Evolutionary conservation across 2,888 invertebrate species (phyloP).

Genomic region (Caenorhabditis sp.): DNA sequence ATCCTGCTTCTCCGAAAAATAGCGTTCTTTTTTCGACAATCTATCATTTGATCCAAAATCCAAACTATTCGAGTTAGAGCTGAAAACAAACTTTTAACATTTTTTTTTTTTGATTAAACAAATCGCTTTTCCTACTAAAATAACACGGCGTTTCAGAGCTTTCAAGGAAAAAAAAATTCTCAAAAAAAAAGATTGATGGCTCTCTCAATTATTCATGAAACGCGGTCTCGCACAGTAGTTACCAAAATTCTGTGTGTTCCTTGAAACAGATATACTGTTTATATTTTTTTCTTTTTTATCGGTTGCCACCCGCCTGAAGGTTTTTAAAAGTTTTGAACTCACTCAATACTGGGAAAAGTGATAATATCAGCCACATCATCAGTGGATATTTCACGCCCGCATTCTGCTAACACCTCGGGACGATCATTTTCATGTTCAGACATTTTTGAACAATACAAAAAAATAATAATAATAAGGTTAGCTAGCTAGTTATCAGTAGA

Average conservation of each 20-base stretch:
- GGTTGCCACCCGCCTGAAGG: too few relatives aligned
- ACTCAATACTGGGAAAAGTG: background rate
- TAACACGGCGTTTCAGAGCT: too few relatives aligned
- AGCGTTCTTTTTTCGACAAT: conserved; percentile 35
- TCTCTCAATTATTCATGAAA: too few relatives aligned
- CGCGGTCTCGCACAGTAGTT: too few relatives aligned
- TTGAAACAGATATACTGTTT: too few relatives aligned
- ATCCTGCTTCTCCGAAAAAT: conserved; percentile 37
- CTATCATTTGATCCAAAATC: background rate
- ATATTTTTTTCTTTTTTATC: too few relatives aligned
- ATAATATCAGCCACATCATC: background rate
- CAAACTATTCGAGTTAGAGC: background rate
- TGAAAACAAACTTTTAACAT: background rate
- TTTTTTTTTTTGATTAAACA: too few relatives aligned
- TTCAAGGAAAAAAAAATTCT: too few relatives aligned
- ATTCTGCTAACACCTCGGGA: background rate
- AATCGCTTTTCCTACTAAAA: too few relatives aligned
- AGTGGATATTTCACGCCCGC: background rate
- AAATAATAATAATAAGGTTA: background rate
- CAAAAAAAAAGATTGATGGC: too few relatives aligned
- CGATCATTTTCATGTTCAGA: background rate
- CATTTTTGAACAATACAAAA: background rate
- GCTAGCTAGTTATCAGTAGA: background rate
- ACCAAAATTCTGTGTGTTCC: too few relatives aligned
- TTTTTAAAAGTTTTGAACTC: background rate